phyloP scores from a whole-genome alignment of 2,888 invertebrate genomes.

The Alsophila aescularia region DNA sequence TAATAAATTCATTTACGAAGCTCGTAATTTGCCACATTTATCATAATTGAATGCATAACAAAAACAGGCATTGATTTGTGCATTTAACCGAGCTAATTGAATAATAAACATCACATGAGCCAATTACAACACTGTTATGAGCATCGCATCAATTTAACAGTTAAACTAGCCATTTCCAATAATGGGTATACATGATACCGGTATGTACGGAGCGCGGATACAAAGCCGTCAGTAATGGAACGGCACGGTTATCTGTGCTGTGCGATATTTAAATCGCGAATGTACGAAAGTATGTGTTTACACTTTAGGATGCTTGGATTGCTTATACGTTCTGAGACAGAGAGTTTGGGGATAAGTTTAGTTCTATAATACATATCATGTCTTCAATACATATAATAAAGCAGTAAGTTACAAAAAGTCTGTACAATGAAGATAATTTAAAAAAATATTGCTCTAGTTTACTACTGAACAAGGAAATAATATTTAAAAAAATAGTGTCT shows the following conservation, averaged over 20 bases:
- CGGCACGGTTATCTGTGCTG: slow-evolving; percentile 23
- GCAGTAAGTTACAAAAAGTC: no score
- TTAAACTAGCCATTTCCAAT: slow-evolving; percentile 42
- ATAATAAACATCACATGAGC: slow-evolving; percentile 39
- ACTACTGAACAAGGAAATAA: no score
- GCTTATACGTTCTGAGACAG: no score
- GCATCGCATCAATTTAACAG: slow-evolving; percentile 41
- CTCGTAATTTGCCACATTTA: slow-evolving; percentile 7
- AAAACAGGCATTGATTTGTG: slow-evolving; percentile 28
- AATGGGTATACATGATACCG: slow-evolving; percentile 34
- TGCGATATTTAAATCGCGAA: neutral
- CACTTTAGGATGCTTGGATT: neutral
- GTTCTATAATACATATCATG: no score
- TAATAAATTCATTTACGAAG: neutral
- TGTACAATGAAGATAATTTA: no score
- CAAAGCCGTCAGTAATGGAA: slow-evolving; percentile 29
- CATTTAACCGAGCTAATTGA: slow-evolving; percentile 36
- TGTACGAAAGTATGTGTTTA: neutral
- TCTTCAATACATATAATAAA: no score
- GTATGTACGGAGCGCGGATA: slow-evolving; percentile 22
- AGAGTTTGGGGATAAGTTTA: no score
- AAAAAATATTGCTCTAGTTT: no score
- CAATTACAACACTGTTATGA: slow-evolving; percentile 44
- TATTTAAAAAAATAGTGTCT: no score
- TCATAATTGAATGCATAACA: slow-evolving; percentile 20